Conservation (phyloP, 1,140 invertebrate genomes). For the Zelostemma sp. region DNA sequence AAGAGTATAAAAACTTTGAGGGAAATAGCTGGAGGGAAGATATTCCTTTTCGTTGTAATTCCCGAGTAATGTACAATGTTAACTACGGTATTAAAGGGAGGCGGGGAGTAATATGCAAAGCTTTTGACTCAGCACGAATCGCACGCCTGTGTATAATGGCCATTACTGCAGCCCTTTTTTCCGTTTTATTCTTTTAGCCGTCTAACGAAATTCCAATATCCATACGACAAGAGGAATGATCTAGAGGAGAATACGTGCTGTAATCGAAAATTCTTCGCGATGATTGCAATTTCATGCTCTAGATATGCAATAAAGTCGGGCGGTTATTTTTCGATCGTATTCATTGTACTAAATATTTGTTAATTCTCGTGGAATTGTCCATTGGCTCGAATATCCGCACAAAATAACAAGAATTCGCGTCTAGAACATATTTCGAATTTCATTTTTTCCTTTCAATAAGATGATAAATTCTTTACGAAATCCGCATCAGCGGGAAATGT, state of each 20-base stretch:
- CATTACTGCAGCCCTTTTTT: constrained; percentile 38
- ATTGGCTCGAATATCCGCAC: too few relatives aligned
- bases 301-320: constrained; percentile 38
- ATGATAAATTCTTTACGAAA: too few relatives aligned
- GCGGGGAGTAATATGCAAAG: constrained; percentile 37
- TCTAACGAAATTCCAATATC: constrained; percentile 48
- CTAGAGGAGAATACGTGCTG: constrained; percentile 41
- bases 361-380: too few relatives aligned
- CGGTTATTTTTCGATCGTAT: not conserved
- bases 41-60: constrained; percentile 19
- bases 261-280: constrained; percentile 46
- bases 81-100: constrained; percentile 36
- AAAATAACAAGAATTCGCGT: too few relatives aligned
- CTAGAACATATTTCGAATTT: too few relatives aligned
- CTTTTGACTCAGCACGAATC: constrained; percentile 39
- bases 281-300: constrained; percentile 46
- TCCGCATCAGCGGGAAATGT: too few relatives aligned
- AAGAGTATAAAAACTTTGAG: too few relatives aligned
- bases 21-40: not conserved
- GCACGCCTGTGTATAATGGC: constrained; percentile 43
- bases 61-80: constrained; percentile 35
- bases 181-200: constrained; percentile 39
- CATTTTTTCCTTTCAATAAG: too few relatives aligned
- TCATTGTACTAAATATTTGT: too few relatives aligned
- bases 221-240: constrained; percentile 42